Evolutionary conservation across 2,113 vertebrate genomes (phyloP), one percentile per base, ranked within the genome.

Genomic region (Lepus americanus): DNA sequence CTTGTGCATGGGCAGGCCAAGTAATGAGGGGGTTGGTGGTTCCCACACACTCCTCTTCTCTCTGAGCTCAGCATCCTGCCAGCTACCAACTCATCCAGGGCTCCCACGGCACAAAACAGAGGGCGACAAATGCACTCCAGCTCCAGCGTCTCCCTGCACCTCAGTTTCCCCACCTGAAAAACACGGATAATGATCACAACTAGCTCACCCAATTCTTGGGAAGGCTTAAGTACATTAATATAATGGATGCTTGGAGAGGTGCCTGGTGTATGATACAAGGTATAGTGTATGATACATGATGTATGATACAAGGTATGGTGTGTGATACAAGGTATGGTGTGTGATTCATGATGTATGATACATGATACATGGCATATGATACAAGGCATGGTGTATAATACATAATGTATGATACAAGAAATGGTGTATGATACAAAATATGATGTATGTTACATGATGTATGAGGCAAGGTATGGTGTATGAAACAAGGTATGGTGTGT

Each of bases 1-100:
- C 5, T 23, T 0, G 0, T 1, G 9, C 13, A 0, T 1, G n/a
- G 22, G 14, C 17, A 1, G n/a, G 69, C 19, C 0, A 3, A 82
- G 69, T 61, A 27, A n/a, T 2, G 0, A 11, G 53, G 78, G 39
- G 23, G 31, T 31, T 3, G 6, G 55, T 11, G 14, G 17, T 1
- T 7, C 20, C 20, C 10, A 6, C 22, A 3, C 0, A 1, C n/a
- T n/a, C 39, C 7, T 23, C 27, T 2, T 25, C 27, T 59, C 20
- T 12, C 49, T 0, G 53, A 36, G 53, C 20, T 36, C 53, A 39
- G 5, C 4, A 0, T 36, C 66, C 27, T 12, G 27, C 36, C 20
- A 20, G 55, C 59, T 14, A 0, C 25, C 9, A 27, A 20, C 23
- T 49, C 17, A 4, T 31, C 74, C 5, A 5, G 23, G 13, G 23